These are phyloP conservation scores for Phaethon lepturus DNA, from an alignment of 2,113 vertebrate species.

Conservation along the genomic window DNA sequence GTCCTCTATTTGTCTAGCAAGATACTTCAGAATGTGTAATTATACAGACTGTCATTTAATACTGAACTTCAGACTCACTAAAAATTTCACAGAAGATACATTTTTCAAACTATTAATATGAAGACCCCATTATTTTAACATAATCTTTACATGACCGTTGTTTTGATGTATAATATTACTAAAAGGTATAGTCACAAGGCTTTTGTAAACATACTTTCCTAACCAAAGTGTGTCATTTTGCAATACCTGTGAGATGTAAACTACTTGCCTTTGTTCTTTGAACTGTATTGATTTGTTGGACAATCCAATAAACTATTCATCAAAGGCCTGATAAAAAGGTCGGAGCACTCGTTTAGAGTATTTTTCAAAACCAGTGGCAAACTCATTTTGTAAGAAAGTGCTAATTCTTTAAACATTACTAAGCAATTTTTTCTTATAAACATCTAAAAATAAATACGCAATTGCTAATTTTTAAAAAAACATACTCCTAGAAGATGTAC, in stretches of 20 bases:
- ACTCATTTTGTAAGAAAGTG: neutral
- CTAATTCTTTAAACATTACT: neutral
- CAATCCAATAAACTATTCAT: neutral
- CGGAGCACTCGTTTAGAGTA: neutral
- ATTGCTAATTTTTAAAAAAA: neutral
- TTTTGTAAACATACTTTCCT: neutral
- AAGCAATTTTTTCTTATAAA: neutral
- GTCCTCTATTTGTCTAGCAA: neutral
- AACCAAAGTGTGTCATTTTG: neutral
- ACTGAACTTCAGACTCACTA: neutral
- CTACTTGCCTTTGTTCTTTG: neutral
- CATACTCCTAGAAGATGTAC: neutral
- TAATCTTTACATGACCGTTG: neutral
- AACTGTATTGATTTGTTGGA: neutral
- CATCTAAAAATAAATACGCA: neutral
- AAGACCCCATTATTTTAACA: neutral
- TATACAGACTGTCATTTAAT: neutral
- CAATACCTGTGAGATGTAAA: neutral
- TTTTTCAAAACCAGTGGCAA: neutral
- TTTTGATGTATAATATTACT: neutral
- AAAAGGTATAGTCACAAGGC: neutral
- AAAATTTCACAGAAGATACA: neutral
- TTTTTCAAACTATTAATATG: neutral
- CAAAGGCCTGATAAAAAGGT: neutral
- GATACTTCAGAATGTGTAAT: neutral